phyloP scores from a whole-genome alignment of 2,888 invertebrate species.

The Dolomedes plantarius region DNA sequence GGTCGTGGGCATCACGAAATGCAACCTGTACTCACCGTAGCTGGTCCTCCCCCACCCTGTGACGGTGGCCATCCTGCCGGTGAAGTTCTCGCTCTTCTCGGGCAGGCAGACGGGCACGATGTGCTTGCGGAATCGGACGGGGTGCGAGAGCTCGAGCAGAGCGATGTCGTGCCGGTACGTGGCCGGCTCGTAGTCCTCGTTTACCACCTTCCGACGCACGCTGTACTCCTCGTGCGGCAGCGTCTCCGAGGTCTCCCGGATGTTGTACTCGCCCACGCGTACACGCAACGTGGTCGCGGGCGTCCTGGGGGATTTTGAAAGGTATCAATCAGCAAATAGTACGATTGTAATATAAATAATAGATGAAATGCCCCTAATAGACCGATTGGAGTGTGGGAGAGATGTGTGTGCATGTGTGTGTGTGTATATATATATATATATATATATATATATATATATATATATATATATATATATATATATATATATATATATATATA shows the following conservation, averaged over 20 bases:
- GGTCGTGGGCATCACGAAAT: no score
- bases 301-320: conserved; percentile 86
- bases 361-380: no score
- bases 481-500: no score
- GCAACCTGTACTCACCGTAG: no score
- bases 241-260: conserved; percentile 86
- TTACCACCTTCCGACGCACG: conserved; percentile 90
- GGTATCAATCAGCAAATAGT: no score
- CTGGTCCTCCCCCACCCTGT: conserved; percentile 92
- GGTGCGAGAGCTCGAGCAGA: conserved; percentile 80
- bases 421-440: no score
- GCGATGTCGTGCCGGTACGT: conserved; percentile 95
- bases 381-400: no score
- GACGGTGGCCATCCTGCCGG: conserved; percentile 93
- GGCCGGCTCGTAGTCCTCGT: conserved; percentile 86
- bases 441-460: no score
- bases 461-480: no score
- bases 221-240: conserved; percentile 90
- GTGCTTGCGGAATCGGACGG: conserved; percentile 92
- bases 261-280: conserved; percentile 94
- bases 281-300: conserved; percentile 92
- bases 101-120: conserved; percentile 95
- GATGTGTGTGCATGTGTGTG: no score
- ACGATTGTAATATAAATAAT: no score
- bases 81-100: conserved; percentile 84